These are phyloP conservation scores for Chelonia mydas DNA, from an alignment of 2,797 vertebrate genomes.

Conservation along the genomic window DNA sequence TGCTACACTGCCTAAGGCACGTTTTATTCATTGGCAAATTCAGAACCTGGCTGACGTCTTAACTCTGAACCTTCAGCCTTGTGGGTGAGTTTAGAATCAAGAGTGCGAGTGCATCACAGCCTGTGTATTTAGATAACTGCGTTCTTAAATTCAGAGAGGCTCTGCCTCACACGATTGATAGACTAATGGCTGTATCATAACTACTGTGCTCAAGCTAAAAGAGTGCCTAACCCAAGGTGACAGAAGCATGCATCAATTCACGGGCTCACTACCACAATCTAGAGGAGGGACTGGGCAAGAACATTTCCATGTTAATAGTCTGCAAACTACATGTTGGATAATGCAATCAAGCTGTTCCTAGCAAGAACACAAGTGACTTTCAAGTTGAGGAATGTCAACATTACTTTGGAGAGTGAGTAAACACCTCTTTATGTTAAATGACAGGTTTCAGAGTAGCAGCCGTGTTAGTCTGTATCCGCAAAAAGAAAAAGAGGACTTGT, in stretches of 20 bases:
- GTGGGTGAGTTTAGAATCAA: background rate
- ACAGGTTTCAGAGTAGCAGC: no score
- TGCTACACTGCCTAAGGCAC: fast-evolving
- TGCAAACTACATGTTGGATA: constrained; percentile 32
- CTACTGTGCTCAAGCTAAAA: background rate
- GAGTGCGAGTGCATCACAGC: background rate
- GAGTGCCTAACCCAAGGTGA: fast-evolving
- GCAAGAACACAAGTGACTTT: background rate
- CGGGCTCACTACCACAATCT: fast-evolving
- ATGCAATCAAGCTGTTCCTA: constrained; percentile 27
- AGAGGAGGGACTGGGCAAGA: background rate
- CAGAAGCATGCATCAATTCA: background rate
- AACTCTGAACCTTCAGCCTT: background rate
- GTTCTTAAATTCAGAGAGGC: background rate
- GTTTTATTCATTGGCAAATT: background rate
- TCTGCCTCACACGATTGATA: background rate
- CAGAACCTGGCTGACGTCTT: background rate
- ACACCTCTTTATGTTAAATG: background rate
- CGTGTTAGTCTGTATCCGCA: no score
- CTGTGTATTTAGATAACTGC: fast-evolving
- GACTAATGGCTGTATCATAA: background rate
- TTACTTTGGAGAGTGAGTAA: constrained; percentile 32
- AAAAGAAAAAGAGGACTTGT: no score
- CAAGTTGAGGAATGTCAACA: constrained; percentile 43
- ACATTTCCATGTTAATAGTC: background rate